These are phyloP conservation scores for Atherinomorus stipes DNA, from an alignment of 2,113 vertebrate genomes.

Conservation along the genomic window DNA sequence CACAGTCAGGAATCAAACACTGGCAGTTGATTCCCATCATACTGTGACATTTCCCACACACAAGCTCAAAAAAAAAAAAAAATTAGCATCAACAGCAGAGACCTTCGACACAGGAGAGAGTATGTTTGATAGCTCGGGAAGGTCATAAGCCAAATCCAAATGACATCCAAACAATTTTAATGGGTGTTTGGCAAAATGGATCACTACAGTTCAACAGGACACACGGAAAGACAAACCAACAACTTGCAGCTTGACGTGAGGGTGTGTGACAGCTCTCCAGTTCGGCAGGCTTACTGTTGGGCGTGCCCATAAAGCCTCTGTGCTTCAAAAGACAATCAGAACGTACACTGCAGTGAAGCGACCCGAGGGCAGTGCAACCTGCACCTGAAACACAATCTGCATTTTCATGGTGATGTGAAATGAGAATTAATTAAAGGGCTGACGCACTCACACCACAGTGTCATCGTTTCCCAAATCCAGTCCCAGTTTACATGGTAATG, in stretches of 20 bases:
- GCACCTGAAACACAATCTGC: conserved; percentile 48
- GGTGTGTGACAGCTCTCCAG: conserved; percentile 54
- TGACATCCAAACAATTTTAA: conserved; percentile 15
- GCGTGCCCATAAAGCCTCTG: conserved; percentile 53
- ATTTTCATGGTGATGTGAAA: no score
- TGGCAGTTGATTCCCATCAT: conserved; percentile 31
- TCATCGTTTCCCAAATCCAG: conserved; percentile 49
- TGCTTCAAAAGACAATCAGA: conserved; percentile 65
- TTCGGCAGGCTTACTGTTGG: conserved; percentile 54
- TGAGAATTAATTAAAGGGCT: conserved; percentile 35
- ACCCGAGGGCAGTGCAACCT: conserved; percentile 22
- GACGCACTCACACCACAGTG: conserved; percentile 20
- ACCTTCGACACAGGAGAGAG: conserved; percentile 18
- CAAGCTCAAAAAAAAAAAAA: background rate
- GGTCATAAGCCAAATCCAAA: conserved; percentile 14
- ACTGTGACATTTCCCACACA: conserved; percentile 8
- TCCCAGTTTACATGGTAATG: conserved; percentile 38
- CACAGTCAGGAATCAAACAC: conserved; percentile 10
- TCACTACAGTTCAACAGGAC: conserved; percentile 52
- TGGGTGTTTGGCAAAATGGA: conserved; percentile 36
- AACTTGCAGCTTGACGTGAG: conserved; percentile 29
- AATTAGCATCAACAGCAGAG: background rate
- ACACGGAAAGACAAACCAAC: conserved; percentile 32
- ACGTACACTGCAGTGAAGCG: conserved; percentile 37
- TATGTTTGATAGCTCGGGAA: conserved; percentile 27